Evolutionary conservation across 2,113 vertebrate genomes (phyloP).

Genomic region (Halcyon senegalensis): DNA sequence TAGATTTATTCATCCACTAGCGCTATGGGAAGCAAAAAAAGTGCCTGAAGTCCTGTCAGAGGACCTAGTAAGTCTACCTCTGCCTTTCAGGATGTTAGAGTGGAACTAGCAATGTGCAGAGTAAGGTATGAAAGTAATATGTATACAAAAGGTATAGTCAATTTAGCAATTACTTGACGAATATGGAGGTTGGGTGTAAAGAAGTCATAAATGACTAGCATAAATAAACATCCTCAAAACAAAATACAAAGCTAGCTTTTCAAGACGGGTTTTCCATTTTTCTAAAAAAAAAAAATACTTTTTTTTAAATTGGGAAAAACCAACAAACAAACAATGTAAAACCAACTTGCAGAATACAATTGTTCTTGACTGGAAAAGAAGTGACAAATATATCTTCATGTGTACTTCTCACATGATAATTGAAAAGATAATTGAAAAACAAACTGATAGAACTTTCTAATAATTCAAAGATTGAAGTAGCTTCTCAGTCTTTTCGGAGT

Average conservation of each 20-base stretch:
- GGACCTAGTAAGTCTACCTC: neutral
- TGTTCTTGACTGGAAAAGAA: neutral
- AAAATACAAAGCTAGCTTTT: neutral
- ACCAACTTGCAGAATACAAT: neutral
- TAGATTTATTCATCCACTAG: neutral
- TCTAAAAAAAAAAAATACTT: neutral
- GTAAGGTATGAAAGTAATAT: neutral
- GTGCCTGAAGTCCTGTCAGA: neutral
- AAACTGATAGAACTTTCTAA: neutral
- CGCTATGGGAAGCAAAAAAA: neutral
- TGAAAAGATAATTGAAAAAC: neutral
- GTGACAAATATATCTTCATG: neutral
- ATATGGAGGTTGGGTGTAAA: neutral
- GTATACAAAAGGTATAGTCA: neutral
- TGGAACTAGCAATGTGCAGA: neutral
- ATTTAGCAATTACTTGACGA: neutral
- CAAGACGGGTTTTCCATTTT: neutral
- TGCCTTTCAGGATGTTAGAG: neutral
- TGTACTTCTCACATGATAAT: neutral
- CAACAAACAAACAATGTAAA: neutral
- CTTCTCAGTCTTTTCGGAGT: neutral
- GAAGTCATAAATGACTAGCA: neutral
- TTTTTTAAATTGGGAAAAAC: no score
- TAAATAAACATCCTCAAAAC: neutral
- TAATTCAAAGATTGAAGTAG: neutral